Evolutionary conservation across 2,888 invertebrate species (phyloP), one percentile per base, ranked within the genome.

Genomic region (Crioceris asparagi): DNA sequence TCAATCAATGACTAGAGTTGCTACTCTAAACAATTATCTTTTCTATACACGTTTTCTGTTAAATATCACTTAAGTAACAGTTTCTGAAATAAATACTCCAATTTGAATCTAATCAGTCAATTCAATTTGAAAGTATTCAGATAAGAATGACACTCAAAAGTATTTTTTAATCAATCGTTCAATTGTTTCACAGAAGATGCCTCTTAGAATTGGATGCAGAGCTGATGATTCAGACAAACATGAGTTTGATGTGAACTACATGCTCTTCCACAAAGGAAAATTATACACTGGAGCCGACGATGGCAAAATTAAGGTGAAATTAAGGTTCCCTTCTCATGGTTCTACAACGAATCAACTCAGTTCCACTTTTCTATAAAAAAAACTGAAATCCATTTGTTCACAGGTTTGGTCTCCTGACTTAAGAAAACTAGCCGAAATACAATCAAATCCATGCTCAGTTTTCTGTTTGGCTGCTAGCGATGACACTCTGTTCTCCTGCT

Each of bases 381-480:
- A 6, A 12, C 3, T 27, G 27, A 21, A 7, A 21, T 21, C 21
- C 21, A 7, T 21, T n/a, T n/a, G n/a, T n/a, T n/a, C n/a, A n/a
- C 45, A 71, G 71, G 56, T 66, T 6, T 72, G 71, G 70, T 57
- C 56, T 18, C 47, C 55, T 34, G 64, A 70, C 47, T 52, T 73
- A 29, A 62, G 60, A 35, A 59, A 65, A 27, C 21, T 64, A 4
- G 53, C 55, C 8, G 66, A 69, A 53, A 60, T 67, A 10, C 44
- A 67, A 43, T 79, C 79, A 4, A 79, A 79, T 53, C 67, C 67
- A 6, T 72, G 72, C 11, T 75, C 76, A 38, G 64, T 74, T 27
- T 77, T 71, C 57, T 71, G 74, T n/a, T 48, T 79, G 40, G 68
- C 74, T n/a, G 69, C 71, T 1, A 64, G 62, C 12, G 66, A 67